These are phyloP conservation scores for Oedothorax gibbosus DNA, from an alignment of 1,140 invertebrate species.

Conservation along the genomic window DNA sequence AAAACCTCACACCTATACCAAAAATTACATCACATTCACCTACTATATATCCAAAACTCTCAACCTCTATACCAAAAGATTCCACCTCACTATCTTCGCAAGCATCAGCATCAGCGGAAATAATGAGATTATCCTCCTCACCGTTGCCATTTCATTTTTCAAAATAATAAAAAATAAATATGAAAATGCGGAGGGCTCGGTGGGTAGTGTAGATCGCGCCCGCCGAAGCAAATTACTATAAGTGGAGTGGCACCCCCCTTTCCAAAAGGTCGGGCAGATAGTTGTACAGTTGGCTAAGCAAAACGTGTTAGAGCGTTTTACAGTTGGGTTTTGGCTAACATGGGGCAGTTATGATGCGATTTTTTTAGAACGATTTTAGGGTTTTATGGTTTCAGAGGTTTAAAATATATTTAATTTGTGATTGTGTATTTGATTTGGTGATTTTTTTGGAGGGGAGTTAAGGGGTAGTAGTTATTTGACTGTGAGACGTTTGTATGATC, in stretches of 20 bases:
- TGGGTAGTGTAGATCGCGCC: not conserved
- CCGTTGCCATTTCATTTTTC: constrained; percentile 41
- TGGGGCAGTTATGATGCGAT: too few relatives aligned
- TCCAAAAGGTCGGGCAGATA: not conserved
- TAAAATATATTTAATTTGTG: too few relatives aligned
- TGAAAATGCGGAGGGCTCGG: not conserved
- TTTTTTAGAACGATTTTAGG: too few relatives aligned
- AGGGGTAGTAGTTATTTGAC: too few relatives aligned
- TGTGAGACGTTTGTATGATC: too few relatives aligned
- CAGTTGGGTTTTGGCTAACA: too few relatives aligned
- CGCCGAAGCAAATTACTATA: constrained; percentile 52
- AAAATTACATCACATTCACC: too few relatives aligned
- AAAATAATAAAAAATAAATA: constrained; percentile 26
- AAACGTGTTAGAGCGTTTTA: constrained; percentile 38
- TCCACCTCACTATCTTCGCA: not conserved
- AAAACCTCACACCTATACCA: too few relatives aligned
- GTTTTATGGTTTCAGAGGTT: too few relatives aligned
- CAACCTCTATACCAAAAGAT: not conserved
- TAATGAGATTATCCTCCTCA: constrained; percentile 18
- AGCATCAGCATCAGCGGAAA: not conserved
- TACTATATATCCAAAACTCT: too few relatives aligned
- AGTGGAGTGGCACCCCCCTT: constrained; percentile 32
- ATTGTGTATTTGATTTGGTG: too few relatives aligned
- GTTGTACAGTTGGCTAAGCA: constrained; percentile 39
- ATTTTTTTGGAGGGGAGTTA: too few relatives aligned